Conservation (phyloP, 2,888 invertebrate species). For the Drosophila seclusa region DNA sequence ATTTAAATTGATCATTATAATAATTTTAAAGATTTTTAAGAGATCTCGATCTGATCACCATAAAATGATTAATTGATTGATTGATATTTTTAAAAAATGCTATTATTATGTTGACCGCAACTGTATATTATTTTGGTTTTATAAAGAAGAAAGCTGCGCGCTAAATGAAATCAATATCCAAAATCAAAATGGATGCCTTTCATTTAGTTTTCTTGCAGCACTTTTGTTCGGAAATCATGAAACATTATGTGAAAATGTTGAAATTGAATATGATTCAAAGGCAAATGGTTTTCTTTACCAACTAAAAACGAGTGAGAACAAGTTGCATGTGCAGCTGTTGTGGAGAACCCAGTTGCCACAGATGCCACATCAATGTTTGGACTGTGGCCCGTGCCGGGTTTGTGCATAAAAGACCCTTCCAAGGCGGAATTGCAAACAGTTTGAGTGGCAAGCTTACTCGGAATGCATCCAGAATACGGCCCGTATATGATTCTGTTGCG, state of each 20-base stretch:
- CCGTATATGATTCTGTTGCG: slow-evolving; percentile 13
- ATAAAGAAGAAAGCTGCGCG: neutral
- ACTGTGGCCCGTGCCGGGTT: neutral
- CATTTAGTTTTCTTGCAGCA: neutral
- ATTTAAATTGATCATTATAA: neutral
- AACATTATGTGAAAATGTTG: neutral
- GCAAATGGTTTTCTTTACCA: neutral
- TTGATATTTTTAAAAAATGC: too few species aligned
- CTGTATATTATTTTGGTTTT: neutral
- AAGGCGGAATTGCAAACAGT: neutral
- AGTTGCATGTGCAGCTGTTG: slow-evolving; percentile 21
- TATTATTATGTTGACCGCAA: neutral
- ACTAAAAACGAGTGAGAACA: neutral
- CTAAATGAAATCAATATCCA: neutral
- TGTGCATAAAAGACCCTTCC: slow-evolving; percentile 24
- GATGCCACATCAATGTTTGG: neutral
- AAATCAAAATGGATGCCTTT: neutral
- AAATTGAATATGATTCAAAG: neutral
- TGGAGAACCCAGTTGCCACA: slow-evolving; percentile 28
- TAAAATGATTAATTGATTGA: too few species aligned
- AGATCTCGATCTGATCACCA: too few species aligned
- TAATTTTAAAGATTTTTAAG: too few species aligned
- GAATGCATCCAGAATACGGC: slow-evolving; percentile 26
- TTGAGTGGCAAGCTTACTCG: neutral
- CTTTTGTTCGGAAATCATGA: neutral